phyloP scores from a whole-genome alignment of 1,140 invertebrate genomes.

The Zaprionus capensis region DNA sequence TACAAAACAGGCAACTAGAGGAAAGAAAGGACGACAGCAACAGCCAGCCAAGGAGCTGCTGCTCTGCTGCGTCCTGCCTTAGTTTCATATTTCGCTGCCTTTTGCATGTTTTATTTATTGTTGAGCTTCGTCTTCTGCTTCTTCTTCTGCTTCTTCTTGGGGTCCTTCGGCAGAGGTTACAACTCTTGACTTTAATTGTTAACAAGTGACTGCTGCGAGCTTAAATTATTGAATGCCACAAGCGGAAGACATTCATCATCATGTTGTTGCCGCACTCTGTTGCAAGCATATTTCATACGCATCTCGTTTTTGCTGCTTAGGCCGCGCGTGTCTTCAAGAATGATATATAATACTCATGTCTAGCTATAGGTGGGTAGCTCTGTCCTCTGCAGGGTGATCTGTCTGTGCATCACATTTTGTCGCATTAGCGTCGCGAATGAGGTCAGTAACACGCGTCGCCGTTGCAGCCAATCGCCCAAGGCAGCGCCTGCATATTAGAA shows the following conservation, averaged over 20 bases:
- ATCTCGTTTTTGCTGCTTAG: slow-evolving; percentile 52
- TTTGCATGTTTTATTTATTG: slow-evolving; percentile 80
- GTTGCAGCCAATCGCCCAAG: slow-evolving; percentile 40
- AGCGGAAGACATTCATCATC: slow-evolving; percentile 27
- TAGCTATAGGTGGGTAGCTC: neutral
- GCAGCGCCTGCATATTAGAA: slow-evolving; percentile 46
- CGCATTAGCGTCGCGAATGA: slow-evolving; percentile 43
- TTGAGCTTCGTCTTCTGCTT: neutral
- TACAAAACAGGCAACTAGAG: slow-evolving; percentile 40
- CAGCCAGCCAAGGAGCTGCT: slow-evolving; percentile 27
- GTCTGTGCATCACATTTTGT: slow-evolving; percentile 34
- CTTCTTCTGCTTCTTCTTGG: neutral
- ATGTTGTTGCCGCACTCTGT: slow-evolving; percentile 39
- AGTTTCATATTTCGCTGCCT: slow-evolving; percentile 76
- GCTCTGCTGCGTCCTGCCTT: slow-evolving; percentile 24
- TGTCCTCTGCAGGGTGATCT: neutral
- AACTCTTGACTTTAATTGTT: slow-evolving; percentile 81
- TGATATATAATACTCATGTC: slow-evolving; percentile 36
- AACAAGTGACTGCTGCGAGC: slow-evolving; percentile 71
- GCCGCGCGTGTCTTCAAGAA: neutral
- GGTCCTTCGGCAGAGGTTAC: slow-evolving; percentile 62
- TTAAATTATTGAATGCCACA: slow-evolving; percentile 69
- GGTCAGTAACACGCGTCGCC: slow-evolving; percentile 48
- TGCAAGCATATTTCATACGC: slow-evolving; percentile 61
- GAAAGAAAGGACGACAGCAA: slow-evolving; percentile 11